Evolutionary conservation across 1,140 invertebrate genomes (phyloP).

Genomic region (Kradibia gibbosae): DNA sequence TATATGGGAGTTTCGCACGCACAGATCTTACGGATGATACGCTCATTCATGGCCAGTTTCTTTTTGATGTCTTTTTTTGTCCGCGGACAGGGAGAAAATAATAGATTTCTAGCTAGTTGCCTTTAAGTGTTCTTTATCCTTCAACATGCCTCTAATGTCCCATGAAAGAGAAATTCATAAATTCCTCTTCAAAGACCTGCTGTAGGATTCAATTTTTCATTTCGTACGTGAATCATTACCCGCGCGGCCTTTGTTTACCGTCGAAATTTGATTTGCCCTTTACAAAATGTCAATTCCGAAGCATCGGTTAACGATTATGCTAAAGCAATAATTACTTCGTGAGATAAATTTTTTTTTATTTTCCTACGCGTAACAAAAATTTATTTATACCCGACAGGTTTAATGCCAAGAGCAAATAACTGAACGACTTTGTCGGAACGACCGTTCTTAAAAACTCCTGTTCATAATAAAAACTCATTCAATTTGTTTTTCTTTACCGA

Average conservation of each 20-base stretch:
- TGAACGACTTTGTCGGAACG: neutral
- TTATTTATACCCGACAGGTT: neutral
- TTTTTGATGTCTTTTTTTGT: constrained; percentile 16
- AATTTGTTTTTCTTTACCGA: constrained; percentile 8
- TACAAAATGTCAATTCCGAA: too few species aligned
- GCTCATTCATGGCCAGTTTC: constrained; percentile 9
- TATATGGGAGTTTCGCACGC: constrained; percentile 13
- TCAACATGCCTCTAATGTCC: neutral
- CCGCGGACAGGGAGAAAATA: neutral
- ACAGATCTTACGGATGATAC: constrained; percentile 31
- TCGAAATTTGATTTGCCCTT: too few species aligned
- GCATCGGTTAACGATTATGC: too few species aligned
- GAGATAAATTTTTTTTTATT: too few species aligned
- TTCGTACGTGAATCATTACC: too few species aligned
- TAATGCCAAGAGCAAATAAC: neutral
- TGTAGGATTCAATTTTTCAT: too few species aligned
- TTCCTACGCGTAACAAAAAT: neutral
- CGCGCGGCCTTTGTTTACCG: too few species aligned
- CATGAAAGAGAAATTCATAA: neutral
- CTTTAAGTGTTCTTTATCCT: neutral
- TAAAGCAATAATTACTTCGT: too few species aligned
- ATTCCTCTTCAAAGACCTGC: neutral
- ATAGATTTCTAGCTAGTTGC: constrained; percentile 22
- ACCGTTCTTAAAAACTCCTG: neutral
- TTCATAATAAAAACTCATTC: too few species aligned